A percentile compares a stretch with the other conserved stretches of the same genome.
These are phyloP conservation scores for Poecilia picta DNA, from an alignment of 2,797 vertebrate species.

Conservation along the genomic window DNA sequence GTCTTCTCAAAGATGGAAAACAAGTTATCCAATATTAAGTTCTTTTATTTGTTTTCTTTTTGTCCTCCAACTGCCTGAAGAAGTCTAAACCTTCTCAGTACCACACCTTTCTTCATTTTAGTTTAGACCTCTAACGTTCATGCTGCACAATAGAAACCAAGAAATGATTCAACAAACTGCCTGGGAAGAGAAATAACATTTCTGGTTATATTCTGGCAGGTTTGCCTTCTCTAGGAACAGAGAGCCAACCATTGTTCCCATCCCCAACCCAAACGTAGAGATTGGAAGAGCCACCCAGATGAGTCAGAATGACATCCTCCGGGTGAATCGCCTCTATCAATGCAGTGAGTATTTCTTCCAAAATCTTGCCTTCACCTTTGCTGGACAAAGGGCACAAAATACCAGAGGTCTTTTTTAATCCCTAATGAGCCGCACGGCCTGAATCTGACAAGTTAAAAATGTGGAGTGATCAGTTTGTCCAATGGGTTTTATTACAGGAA, in stretches of 20 bases:
- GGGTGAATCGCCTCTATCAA: slow-evolving; percentile 66
- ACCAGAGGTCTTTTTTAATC: background rate
- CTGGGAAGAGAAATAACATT: background rate
- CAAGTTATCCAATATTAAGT: background rate
- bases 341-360: slow-evolving; percentile 61
- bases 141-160: background rate
- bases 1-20: background rate
- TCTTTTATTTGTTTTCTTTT: background rate
- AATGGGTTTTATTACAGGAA: background rate
- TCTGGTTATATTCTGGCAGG: slow-evolving; percentile 38
- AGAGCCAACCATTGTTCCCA: slow-evolving; percentile 67
- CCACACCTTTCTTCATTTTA: background rate
- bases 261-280: slow-evolving; percentile 37
- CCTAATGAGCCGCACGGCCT: background rate
- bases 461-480: background rate
- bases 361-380: background rate
- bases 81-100: background rate
- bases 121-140: background rate
- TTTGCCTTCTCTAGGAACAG: slow-evolving; percentile 69
- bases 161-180: background rate
- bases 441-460: background rate
- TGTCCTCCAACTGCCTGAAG: background rate
- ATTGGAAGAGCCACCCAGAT: slow-evolving; percentile 66
- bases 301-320: slow-evolving; percentile 60
- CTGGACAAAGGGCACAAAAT: background rate